These are phyloP conservation scores for Drosophila pegasa DNA, from an alignment of 2,888 invertebrate genomes.

Conservation along the genomic window DNA sequence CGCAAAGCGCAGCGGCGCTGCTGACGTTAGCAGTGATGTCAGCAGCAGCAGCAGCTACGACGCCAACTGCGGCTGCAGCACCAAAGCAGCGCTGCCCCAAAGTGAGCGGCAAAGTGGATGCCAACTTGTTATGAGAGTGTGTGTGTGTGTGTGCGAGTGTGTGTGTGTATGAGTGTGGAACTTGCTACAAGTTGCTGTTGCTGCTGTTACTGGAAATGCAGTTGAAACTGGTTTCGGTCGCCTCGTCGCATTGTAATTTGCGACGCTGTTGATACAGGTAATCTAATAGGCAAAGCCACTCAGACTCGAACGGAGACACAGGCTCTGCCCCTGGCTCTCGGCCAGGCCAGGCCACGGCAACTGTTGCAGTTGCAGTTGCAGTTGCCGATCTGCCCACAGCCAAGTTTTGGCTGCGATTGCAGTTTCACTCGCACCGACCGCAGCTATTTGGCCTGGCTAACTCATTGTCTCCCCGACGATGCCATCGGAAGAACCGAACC, in stretches of 20 bases:
- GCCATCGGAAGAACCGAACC: too few relatives aligned
- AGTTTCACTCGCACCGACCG: conserved; percentile 19
- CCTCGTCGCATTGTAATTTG: conserved; percentile 48
- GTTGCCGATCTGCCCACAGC: conserved; percentile 6
- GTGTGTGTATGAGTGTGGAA: conserved; percentile 26
- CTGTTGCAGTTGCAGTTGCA: background rate
- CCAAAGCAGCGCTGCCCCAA: conserved; percentile 14
- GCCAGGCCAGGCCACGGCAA: background rate
- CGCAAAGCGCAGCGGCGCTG: conserved; percentile 54
- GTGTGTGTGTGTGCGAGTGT: background rate
- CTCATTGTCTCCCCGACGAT: too few relatives aligned
- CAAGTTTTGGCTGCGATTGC: conserved; percentile 21
- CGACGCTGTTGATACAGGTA: conserved; percentile 57
- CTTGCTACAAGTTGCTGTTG: conserved; percentile 44
- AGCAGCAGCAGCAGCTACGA: conserved; percentile 33
- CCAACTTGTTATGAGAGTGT: conserved; percentile 19
- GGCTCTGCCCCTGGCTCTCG: conserved; percentile 1
- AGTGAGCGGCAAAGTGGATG: conserved; percentile 32
- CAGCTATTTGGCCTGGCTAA: too few relatives aligned
- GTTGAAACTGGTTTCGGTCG: conserved; percentile 68
- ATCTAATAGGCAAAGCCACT: conserved; percentile 54
- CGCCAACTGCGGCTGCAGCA: conserved; percentile 18
- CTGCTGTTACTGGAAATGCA: conserved; percentile 50
- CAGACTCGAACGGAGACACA: conserved; percentile 10
- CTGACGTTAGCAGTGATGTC: conserved; percentile 33